Percentiles rank a stretch among this genome's conserved stretches.
Evolutionary conservation across 2,888 invertebrate genomes (phyloP).

Genomic region (Rhabditoides inermis): DNA sequence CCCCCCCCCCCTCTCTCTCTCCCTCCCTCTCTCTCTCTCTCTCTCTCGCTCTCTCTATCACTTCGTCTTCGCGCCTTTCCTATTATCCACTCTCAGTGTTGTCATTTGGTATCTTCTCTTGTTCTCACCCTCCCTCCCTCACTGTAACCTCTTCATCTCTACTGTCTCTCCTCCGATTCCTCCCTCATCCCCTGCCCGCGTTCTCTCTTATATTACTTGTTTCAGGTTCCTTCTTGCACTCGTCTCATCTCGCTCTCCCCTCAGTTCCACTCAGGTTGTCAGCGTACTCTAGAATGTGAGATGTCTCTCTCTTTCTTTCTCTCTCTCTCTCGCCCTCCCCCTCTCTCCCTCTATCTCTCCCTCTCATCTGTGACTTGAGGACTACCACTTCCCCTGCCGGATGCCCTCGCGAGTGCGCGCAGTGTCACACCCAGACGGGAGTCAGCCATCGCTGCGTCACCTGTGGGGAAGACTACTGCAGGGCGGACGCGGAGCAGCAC

Average conservation of each 20-base stretch:
- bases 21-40: neutral
- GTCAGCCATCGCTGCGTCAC: too few species aligned
- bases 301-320: neutral
- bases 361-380: too few species aligned
- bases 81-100: neutral
- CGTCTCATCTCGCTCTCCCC: neutral
- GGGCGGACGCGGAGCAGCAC: too few species aligned
- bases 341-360: too few species aligned
- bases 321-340: neutral
- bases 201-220: neutral
- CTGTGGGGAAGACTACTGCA: too few species aligned
- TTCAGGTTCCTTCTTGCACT: neutral
- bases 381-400: too few species aligned
- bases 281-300: neutral
- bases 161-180: neutral
- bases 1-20: too few species aligned
- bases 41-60: neutral
- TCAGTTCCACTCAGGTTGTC: too few species aligned
- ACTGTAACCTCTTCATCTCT: slow-evolving; percentile 1
- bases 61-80: neutral
- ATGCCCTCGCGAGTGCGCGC: too few species aligned
- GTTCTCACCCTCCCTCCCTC: neutral
- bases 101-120: slow-evolving; percentile 2
- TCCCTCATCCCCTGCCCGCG: neutral
- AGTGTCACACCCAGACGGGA: too few species aligned